Percentiles rank a stretch among this genome's conserved stretches.
These are phyloP conservation scores for Calephelis nemesis DNA, from an alignment of 1,140 invertebrate species.

Conservation along the genomic window DNA sequence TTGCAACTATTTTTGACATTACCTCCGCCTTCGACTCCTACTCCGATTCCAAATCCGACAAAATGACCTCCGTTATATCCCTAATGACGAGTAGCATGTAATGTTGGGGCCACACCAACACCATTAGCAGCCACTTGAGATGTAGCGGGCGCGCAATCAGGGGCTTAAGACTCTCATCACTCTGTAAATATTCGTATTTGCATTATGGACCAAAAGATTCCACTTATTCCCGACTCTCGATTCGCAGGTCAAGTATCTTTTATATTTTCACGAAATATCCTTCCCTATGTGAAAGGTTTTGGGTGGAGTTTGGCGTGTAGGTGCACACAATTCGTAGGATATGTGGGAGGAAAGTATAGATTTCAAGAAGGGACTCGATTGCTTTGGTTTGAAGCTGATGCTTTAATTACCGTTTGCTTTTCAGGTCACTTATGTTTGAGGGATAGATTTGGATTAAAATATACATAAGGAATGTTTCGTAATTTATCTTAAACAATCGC, in stretches of 20 bases:
- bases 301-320: conserved; percentile 17
- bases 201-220: conserved; percentile 58
- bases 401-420: conserved; percentile 37
- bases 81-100: too few relatives aligned
- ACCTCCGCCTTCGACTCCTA: too few relatives aligned
- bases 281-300: conserved; percentile 21
- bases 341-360: conserved; percentile 30
- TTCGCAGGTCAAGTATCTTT: conserved; percentile 49
- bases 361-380: conserved; percentile 28
- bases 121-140: conserved; percentile 59
- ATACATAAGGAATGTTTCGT: not conserved
- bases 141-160: conserved; percentile 53
- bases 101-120: conserved; percentile 40
- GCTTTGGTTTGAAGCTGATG: conserved; percentile 23
- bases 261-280: conserved; percentile 21
- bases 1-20: too few relatives aligned
- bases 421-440: conserved; percentile 21
- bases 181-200: conserved; percentile 71
- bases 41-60: not conserved
- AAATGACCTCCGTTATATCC: not conserved
- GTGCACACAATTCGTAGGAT: conserved; percentile 15
- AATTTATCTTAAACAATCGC: not conserved
- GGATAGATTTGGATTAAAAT: conserved; percentile 17
- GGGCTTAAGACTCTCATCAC: conserved; percentile 49
- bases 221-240: conserved; percentile 48